These are phyloP conservation scores for Rhadinocentrus ornatus DNA, from an alignment of 2,797 vertebrate species.

Conservation along the genomic window DNA sequence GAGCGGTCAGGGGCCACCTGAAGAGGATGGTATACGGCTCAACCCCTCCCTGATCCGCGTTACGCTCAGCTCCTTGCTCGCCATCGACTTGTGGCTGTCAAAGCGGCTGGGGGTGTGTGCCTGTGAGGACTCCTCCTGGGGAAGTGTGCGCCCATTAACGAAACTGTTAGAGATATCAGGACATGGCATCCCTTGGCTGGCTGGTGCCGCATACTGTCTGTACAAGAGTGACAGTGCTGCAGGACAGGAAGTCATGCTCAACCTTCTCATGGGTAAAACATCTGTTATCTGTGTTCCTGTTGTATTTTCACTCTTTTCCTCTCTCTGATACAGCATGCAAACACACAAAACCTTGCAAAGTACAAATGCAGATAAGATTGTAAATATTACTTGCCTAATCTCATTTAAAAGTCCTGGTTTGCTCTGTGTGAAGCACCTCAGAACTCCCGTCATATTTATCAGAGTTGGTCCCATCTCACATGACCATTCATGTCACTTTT, in stretches of 20 bases:
- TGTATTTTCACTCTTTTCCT: not conserved
- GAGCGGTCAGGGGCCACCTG: conserved; percentile 73
- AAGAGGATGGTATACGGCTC: conserved; percentile 91
- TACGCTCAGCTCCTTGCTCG: conserved; percentile 91
- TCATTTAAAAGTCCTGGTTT: not conserved
- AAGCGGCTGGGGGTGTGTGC: conserved; percentile 95
- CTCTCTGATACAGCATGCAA: not conserved
- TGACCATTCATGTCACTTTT: not conserved
- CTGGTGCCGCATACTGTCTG: conserved; percentile 88
- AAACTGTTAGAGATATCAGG: conserved; percentile 95
- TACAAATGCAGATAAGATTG: not conserved
- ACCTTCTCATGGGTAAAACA: conserved; percentile 91
- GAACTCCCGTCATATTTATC: not conserved
- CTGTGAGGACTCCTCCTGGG: conserved; percentile 91
- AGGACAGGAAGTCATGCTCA: conserved; percentile 93
- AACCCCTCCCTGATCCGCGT: conserved; percentile 92
- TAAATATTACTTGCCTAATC: not conserved
- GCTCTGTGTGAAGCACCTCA: not conserved
- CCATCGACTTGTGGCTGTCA: conserved; percentile 95
- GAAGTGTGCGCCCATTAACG: conserved; percentile 91
- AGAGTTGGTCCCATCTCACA: not conserved
- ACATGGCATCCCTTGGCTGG: conserved; percentile 95
- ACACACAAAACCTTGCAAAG: not conserved
- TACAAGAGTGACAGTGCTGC: conserved; percentile 90
- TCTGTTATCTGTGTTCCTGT: not conserved